Conservation (phyloP, 2,797 vertebrate species). For the Epinephelus malabaricus region DNA sequence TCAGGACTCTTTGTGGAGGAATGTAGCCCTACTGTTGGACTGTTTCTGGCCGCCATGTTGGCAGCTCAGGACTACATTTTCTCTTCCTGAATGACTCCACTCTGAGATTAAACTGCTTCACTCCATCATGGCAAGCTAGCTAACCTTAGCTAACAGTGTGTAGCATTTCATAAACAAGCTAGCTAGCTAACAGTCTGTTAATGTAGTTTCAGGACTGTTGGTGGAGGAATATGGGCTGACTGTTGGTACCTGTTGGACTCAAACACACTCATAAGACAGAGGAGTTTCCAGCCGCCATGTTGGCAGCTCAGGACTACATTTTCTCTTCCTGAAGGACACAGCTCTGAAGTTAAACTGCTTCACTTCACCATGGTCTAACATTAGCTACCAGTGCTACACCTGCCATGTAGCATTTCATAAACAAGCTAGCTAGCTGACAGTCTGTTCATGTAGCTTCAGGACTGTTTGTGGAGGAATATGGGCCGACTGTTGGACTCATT, state of each 20-base stretch:
- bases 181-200: background rate
- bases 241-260: background rate
- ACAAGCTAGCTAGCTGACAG: background rate
- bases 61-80: background rate
- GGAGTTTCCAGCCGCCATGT: background rate
- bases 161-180: background rate
- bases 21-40: no score
- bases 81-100: background rate
- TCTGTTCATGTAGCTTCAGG: no score
- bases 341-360: no score
- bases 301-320: background rate
- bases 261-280: background rate
- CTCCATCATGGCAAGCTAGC: no score
- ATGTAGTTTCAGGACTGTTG: background rate
- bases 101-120: no score
- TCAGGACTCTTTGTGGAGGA: no score
- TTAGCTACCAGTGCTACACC: no score
- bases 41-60: no score
- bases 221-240: background rate
- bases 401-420: no score
- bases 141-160: background rate
- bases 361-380: no score
- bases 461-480: no score
- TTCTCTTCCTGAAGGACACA: background rate
- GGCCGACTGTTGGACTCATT: no score